Evolutionary conservation across 2,113 vertebrate genomes (phyloP), one percentile per base, ranked within the genome.

Genomic region (Electrona antarctica): DNA sequence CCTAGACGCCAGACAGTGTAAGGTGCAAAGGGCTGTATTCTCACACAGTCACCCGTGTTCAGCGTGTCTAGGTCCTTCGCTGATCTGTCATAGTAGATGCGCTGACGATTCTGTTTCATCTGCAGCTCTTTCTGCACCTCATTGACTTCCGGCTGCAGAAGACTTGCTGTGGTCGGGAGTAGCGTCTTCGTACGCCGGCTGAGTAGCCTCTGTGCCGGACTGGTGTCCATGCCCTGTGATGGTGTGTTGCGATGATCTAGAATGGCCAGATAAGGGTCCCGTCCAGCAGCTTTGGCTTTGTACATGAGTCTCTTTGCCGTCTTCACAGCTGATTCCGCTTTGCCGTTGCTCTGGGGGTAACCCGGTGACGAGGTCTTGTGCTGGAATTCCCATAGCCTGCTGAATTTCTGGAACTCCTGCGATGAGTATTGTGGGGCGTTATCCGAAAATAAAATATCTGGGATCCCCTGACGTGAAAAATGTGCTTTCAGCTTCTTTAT

Each of bases 401-500:
- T 41, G 10, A 71, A 74, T 3, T 10, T 41, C n/a, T 68, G 3
- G n/a, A 76, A 75, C 6, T 78, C 55, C 0, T 60, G 50, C 3
- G 66, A 76, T 12, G 56, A n/a, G 64, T 68, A 68, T 7, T 73
- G 64, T 51, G 76, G 64, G 1, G 70, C 59, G 10, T 66, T 77
- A 46, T 65, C 71, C 11, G 76, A 74, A 11, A 58, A 48, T 12
- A 73, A n/a, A 33, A 29, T 7, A 46, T 73, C 60, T 1, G 56
- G 69, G 13, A 75, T 76, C 1, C 67, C 67, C 3, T 80, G 67
- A 1, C 63, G 7, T 2, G 77, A 67, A 33, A 83, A 77, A 6
- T 80, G 61, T 2, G 70, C 62, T 71, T 83, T 80, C 14, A 67
- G 59, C 21, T 70, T 74, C 29, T 28, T 46, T n/a, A 79, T 79